These are phyloP conservation scores for Microctonus hyperodae DNA, from an alignment of 2,888 invertebrate species.

Conservation along the genomic window DNA sequence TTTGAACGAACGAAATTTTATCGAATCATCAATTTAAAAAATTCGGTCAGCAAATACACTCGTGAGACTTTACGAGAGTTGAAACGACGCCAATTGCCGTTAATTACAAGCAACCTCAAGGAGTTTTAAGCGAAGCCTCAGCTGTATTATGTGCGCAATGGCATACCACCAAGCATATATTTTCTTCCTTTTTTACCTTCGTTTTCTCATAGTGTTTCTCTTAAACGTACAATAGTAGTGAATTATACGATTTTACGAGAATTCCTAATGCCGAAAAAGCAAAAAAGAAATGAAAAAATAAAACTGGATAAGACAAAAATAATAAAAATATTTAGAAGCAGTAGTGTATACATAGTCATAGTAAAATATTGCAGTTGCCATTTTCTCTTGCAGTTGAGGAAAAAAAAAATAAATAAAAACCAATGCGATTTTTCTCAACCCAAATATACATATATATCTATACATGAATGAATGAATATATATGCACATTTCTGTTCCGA, in stretches of 20 bases:
- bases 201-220: neutral
- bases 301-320: neutral
- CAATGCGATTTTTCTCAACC: neutral
- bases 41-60: slow-evolving; percentile 22
- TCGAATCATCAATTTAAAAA: slow-evolving; percentile 12
- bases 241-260: slow-evolving; percentile 10
- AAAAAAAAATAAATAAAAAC: neutral
- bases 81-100: slow-evolving; percentile 22
- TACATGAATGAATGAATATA: neutral
- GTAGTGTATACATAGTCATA: no score
- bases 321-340: neutral
- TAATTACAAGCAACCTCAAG: slow-evolving; percentile 17
- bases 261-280: neutral
- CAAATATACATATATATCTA: neutral
- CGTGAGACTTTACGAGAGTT: slow-evolving; percentile 4
- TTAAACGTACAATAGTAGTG: neutral
- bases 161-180: neutral
- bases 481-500: neutral
- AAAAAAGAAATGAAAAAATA: neutral
- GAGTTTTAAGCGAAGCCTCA: neutral
- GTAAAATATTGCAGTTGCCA: neutral
- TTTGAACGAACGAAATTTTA: no score
- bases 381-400: neutral
- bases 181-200: neutral
- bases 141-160: neutral